phyloP scores from a whole-genome alignment of 2,113 vertebrate species.

The Tamias sibiricus region DNA sequence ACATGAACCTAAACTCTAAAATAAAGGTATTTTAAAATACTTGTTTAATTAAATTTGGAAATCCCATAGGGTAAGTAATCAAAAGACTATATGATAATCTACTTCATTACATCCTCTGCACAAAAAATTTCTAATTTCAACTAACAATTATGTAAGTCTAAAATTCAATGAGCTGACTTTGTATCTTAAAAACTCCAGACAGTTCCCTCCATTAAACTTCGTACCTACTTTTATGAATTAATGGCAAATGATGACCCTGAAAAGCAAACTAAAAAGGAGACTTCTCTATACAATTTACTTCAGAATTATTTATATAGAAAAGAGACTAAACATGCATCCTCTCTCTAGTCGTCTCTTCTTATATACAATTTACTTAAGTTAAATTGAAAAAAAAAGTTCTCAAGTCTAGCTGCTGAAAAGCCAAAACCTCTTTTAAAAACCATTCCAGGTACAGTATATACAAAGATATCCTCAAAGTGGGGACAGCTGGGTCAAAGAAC shows the following conservation, averaged over 20 bases:
- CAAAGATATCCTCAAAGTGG: not conserved
- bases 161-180: not conserved
- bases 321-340: slow-evolving; percentile 21
- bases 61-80: not conserved
- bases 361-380: not conserved
- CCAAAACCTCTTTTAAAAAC: slow-evolving; percentile 43
- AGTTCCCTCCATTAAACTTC: not conserved
- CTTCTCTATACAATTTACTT: slow-evolving; percentile 48
- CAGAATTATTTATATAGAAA: slow-evolving; percentile 56
- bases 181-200: not conserved
- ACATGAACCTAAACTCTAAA: slow-evolving; percentile 22
- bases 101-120: not conserved
- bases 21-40: not conserved
- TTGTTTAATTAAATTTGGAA: slow-evolving; percentile 12
- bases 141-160: slow-evolving; percentile 25
- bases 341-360: not conserved
- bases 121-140: not conserved
- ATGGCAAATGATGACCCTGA: not conserved
- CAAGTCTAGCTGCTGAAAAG: slow-evolving; percentile 4
- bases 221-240: not conserved
- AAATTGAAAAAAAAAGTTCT: not conserved
- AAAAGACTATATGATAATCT: not conserved
- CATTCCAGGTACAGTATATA: not conserved
- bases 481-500: slow-evolving; percentile 26
- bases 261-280: slow-evolving; percentile 30